A percentile compares a stretch with the other conserved stretches of the same genome.
phyloP scores from a whole-genome alignment of 1,140 invertebrate genomes.

The Danaus plexippus region DNA sequence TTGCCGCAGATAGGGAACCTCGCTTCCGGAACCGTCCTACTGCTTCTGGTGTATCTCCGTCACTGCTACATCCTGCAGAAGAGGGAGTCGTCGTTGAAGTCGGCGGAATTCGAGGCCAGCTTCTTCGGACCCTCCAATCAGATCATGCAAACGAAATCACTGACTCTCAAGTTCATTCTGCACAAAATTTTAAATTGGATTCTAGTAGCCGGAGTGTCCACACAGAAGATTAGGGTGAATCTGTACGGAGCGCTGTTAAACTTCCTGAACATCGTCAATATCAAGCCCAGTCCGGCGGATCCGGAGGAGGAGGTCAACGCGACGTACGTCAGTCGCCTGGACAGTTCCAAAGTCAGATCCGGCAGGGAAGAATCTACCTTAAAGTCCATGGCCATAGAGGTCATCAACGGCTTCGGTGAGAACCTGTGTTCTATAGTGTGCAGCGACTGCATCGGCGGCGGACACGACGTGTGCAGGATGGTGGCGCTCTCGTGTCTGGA shows the following conservation, averaged over 20 bases:
- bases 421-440: conserved; percentile 87
- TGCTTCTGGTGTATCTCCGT: conserved; percentile 79
- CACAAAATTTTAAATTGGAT: conserved; percentile 82
- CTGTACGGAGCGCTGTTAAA: conserved; percentile 83
- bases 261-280: conserved; percentile 83
- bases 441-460: conserved; percentile 87
- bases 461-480: conserved; percentile 92
- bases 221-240: conserved; percentile 88
- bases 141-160: conserved; percentile 71
- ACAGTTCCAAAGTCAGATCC: conserved; percentile 66
- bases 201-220: conserved; percentile 77
- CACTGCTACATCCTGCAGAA: conserved; percentile 75
- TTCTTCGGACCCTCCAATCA: conserved; percentile 61
- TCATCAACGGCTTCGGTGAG: conserved; percentile 80
- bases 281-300: conserved; percentile 51
- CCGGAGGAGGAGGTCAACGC: conserved; percentile 46
- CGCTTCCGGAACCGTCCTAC: conserved; percentile 78
- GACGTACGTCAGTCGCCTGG: conserved; percentile 74
- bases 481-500: conserved; percentile 86
- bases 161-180: conserved; percentile 79
- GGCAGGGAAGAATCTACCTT: conserved; percentile 52
- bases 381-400: conserved; percentile 58
- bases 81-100: conserved; percentile 48
- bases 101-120: conserved; percentile 54
- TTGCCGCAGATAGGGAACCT: conserved; percentile 78